Evolutionary conservation across 2,888 invertebrate genomes (phyloP), one percentile per base, ranked within the genome.

Genomic region (Priocnemis perturbator): DNA sequence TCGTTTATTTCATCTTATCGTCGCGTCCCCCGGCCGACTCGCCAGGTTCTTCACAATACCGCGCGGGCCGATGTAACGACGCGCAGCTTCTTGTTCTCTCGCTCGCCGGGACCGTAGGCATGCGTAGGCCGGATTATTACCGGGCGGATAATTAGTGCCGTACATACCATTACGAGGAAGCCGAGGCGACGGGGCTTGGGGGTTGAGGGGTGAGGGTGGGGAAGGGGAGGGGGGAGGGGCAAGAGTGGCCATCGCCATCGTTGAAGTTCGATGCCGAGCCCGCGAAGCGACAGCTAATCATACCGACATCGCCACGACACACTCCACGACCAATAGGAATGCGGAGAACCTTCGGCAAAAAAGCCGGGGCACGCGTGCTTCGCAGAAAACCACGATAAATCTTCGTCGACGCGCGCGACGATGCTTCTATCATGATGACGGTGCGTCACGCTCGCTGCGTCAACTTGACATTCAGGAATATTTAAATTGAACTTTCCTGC

Each of bases 351-450:
- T 11, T 37, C 26, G 17, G 63, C 69, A 77, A 79, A 79, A 79
- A 79, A 56, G 17, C 52, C 59, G n/a, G 72, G 73, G n/a, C n/a
- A n/a, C 77, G 77, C 79, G 79, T 73, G 79, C 77, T 76, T 73
- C 70, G 71, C 59, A 70, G 74, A 74, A 76, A 68, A 71, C 61
- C 64, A 48, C 73, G 73, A 79, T 79, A 79, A 79, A 79, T 79
- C 79, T 77, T 79, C 71, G 71, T 76, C 68, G 65, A 30, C 59
- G 63, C 55, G 62, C 64, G 47, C 68, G n/a, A 50, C 69, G 63
- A 70, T 64, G 73, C 74, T 74, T 78, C 74, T 64, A 75, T 69
- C 72, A 73, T 69, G 72, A 79, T 71, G 75, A 79, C 77, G 72
- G 56, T 76, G 79, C 79, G 76, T 67, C 68, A 23, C 47, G 64